Base-by-base conservation (phyloP, 2,113 vertebrate species). In the Phylloscopus trochilus region DNA sequence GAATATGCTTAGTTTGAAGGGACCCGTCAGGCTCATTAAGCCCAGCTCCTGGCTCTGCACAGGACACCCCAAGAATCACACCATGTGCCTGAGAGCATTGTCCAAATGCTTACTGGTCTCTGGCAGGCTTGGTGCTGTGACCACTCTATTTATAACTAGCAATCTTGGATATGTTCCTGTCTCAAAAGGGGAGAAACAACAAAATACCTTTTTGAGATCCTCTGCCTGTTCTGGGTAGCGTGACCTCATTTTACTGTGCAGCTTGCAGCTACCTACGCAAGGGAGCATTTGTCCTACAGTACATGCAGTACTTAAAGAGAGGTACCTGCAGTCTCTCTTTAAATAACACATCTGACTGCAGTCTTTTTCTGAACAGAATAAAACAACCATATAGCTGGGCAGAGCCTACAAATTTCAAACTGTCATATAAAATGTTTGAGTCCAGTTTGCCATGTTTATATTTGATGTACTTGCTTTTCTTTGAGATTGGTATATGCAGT, bases 401-500 rank as follows among this genome's bases (percentile, higher is more conserved):
- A 62, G 21, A 94, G 5, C 10, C 7, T 15, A 44, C 55, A 56
- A 9, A 63, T 79, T 79, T 88, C 28, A 55, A 72, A 55, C 20
- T 53, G 28, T 46, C 27, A 67, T 39, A 58, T 28, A 30, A 76
- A 94, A 49, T 58, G 6, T 19, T 52, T 53, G 22, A 41, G 24
- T 68, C 21, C 6, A 6, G 53, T 83, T 87, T 89, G 46, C 46
- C 8, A 4, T 49, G 4, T 62, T 77, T 89, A 14, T 78, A 21
- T 15, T 68, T 72, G 3, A 14, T 73, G 46, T 62, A 35, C 44
- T 16, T 86, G 56, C 30, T 73, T 18, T 30, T 47, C 20, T 10
- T 6, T 59, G 33, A 49, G 52, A 23, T 58, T 81, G 46, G 41
- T 7, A 6, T 22, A 39, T 0, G 1, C 43, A 66, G 0, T 31